Evolutionary conservation across 64 coral and sea anemone genomes (phyloP).

Genomic region (Trachythela sp.): DNA sequence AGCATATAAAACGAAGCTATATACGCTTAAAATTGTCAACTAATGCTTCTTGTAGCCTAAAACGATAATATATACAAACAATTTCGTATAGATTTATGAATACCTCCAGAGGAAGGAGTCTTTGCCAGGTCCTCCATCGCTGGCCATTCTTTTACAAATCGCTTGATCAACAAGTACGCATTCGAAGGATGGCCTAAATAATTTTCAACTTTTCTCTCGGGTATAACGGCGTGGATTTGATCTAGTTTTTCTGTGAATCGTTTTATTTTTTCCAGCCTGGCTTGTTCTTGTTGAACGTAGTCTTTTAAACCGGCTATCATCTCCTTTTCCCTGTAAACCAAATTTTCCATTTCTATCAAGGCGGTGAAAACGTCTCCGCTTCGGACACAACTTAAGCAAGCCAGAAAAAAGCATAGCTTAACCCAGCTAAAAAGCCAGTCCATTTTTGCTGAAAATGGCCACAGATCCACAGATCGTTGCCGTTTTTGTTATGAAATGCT

Average conservation of each 20-base stretch:
- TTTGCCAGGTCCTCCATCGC: conserved; percentile 51
- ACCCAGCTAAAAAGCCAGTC: background rate
- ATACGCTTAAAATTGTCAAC: too few species aligned
- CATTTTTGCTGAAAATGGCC: background rate
- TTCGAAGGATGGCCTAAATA: conserved; percentile 82
- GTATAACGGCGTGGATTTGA: conserved; percentile 42
- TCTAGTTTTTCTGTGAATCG: conserved; percentile 61
- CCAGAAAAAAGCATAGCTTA: background rate
- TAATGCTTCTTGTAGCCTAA: too few species aligned
- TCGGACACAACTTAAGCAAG: background rate
- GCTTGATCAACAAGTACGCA: conserved; percentile 79
- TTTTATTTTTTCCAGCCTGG: conserved; percentile 43
- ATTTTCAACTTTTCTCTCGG: conserved; percentile 23
- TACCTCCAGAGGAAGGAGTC: conserved; percentile 69
- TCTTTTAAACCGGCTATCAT: conserved; percentile 50
- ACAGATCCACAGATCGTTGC: background rate
- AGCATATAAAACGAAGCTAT: too few species aligned
- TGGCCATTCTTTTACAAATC: conserved; percentile 73
- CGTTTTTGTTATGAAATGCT: background rate
- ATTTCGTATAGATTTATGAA: background rate
- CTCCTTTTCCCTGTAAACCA: conserved; percentile 82
- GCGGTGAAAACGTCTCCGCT: conserved; percentile 83
- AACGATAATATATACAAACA: too few species aligned
- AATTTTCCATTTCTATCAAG: conserved; percentile 73
- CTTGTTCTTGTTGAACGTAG: conserved; percentile 61